These are phyloP conservation scores for Thaumatotibia leucotreta DNA, from an alignment of 1,140 invertebrate species.

Conservation along the genomic window DNA sequence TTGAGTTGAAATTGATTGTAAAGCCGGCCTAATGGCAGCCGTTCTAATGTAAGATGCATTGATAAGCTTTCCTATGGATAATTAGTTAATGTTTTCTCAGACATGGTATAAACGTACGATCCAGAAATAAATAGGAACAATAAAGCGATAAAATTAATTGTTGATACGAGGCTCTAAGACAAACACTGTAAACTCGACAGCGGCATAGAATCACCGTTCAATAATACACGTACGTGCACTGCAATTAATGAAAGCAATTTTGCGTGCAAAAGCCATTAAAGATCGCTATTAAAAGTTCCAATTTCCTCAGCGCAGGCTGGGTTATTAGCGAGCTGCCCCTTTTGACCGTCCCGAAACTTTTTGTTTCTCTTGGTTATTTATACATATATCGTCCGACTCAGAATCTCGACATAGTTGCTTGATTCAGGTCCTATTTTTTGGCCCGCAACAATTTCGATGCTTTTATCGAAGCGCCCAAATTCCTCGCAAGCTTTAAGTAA, in stretches of 20 bases:
- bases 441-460: slow-evolving; percentile 26
- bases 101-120: slow-evolving; percentile 6
- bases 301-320: slow-evolving; percentile 34
- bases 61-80: slow-evolving; percentile 62
- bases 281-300: slow-evolving; percentile 42
- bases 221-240: slow-evolving; percentile 31
- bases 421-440: not conserved
- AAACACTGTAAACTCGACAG: slow-evolving; percentile 29
- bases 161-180: slow-evolving; percentile 22
- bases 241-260: slow-evolving; percentile 47
- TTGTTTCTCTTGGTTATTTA: slow-evolving; percentile 45
- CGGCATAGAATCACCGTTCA: slow-evolving; percentile 36
- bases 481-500: slow-evolving; percentile 14
- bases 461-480: slow-evolving; percentile 23
- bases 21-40: slow-evolving; percentile 63
- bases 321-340: slow-evolving; percentile 39
- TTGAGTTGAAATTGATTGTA: slow-evolving; percentile 71
- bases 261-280: slow-evolving; percentile 45
- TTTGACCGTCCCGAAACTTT: not conserved
- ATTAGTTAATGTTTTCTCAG: slow-evolving; percentile 38
- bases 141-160: slow-evolving; percentile 23
- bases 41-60: slow-evolving; percentile 50
- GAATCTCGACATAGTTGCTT: slow-evolving; percentile 15
- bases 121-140: slow-evolving; percentile 5
- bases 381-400: slow-evolving; percentile 33